These are phyloP conservation scores for Platerodrilus igneus DNA, from an alignment of 2,888 invertebrate species.

Conservation along the genomic window DNA sequence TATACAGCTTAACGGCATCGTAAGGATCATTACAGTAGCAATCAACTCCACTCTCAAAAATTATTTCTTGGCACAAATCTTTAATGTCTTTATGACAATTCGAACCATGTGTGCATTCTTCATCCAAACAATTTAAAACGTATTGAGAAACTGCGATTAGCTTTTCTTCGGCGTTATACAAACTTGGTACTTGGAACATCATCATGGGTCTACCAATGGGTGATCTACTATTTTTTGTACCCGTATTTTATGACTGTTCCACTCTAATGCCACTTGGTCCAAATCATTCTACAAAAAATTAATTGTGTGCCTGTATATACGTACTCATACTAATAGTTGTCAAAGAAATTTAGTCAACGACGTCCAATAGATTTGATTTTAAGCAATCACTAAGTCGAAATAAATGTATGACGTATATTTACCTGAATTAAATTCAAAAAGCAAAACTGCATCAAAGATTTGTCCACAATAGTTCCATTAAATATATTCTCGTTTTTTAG, in stretches of 20 bases:
- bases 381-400: too few species aligned
- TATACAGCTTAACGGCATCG: too few species aligned
- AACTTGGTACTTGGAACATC: conserved; percentile 14
- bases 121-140: neutral
- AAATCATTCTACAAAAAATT: conserved; percentile 13
- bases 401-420: too few species aligned
- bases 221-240: conserved; percentile 12
- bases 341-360: too few species aligned
- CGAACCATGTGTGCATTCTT: neutral
- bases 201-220: conserved; percentile 15
- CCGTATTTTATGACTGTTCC: conserved; percentile 17
- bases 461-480: conserved; percentile 13
- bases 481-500: conserved; percentile 11
- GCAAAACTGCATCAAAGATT: conserved; percentile 13
- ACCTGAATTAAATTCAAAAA: conserved; percentile 17
- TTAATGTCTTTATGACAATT: conserved; percentile 2
- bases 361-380: too few species aligned
- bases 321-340: too few species aligned
- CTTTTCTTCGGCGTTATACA: conserved; percentile 11
- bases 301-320: too few species aligned
- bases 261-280: conserved; percentile 13
- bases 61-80: neutral
- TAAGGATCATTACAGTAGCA: too few species aligned
- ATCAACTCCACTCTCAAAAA: conserved; percentile 3
- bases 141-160: conserved; percentile 9